Evolutionary conservation across 2,888 invertebrate species (phyloP).

Genomic region (Xylophagus ater): DNA sequence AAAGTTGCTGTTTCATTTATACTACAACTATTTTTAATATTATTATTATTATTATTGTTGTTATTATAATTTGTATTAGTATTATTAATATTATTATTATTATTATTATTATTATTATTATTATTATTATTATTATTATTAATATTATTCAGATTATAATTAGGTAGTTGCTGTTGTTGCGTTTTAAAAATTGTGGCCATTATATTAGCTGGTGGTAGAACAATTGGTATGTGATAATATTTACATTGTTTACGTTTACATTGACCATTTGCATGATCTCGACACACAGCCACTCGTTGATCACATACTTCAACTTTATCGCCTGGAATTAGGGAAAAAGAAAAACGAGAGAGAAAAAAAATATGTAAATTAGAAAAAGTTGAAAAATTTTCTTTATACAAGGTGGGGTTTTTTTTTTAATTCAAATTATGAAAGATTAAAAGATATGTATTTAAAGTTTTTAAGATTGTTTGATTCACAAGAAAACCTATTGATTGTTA

Average conservation of each 20-base stretch:
- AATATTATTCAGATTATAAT: slow-evolving; percentile 26
- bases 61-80: slow-evolving; percentile 19
- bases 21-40: slow-evolving; percentile 5
- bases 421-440: background rate
- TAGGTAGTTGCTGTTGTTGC: slow-evolving; percentile 27
- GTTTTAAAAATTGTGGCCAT: slow-evolving; percentile 50
- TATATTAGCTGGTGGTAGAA: slow-evolving; percentile 71
- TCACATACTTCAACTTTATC: slow-evolving; percentile 91
- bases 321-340: slow-evolving; percentile 49
- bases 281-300: slow-evolving; percentile 91
- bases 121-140: slow-evolving; percentile 16
- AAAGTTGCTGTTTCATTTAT: slow-evolving; percentile 10
- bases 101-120: slow-evolving; percentile 16
- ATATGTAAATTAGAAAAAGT: background rate
- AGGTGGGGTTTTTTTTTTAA: background rate
- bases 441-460: background rate
- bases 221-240: slow-evolving; percentile 94
- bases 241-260: slow-evolving; percentile 90
- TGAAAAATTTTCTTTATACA: background rate
- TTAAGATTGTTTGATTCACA: background rate
- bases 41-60: slow-evolving; percentile 14
- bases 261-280: slow-evolving; percentile 88
- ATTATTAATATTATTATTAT: slow-evolving; percentile 22
- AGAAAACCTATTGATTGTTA: background rate
- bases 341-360: background rate